Conservation (phyloP, 2,113 vertebrate species). For the Pachycephala philippinensis region DNA sequence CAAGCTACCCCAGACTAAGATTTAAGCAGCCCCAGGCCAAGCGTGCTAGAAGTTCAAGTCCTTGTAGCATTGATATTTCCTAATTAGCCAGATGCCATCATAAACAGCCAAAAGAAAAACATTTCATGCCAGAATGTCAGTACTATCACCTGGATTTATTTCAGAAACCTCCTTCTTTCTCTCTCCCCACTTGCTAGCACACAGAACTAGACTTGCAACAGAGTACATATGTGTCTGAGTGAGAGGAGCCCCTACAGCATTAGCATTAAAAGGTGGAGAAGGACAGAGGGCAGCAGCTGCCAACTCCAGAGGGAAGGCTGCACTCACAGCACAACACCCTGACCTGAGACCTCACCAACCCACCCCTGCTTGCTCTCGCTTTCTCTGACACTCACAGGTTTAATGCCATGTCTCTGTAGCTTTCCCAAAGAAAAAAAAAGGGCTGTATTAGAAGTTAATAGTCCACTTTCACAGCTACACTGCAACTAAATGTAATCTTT, state of each 20-base stretch:
- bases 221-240: accelerated
- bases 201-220: background rate
- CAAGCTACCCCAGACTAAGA: background rate
- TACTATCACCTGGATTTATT: background rate
- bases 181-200: background rate
- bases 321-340: background rate
- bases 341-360: background rate
- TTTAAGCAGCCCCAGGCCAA: background rate
- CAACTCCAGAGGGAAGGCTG: background rate
- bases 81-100: background rate
- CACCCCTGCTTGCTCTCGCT: background rate
- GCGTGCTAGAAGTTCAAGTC: background rate
- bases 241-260: background rate
- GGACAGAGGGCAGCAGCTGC: background rate
- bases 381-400: background rate
- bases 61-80: background rate
- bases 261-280: background rate
- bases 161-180: background rate
- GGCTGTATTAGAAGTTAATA: slow-evolving; percentile 41
- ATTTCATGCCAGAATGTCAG: background rate
- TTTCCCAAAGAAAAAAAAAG: background rate
- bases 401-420: background rate
- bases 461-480: slow-evolving; percentile 2
- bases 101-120: background rate
- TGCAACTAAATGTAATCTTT: slow-evolving; percentile 16